phyloP scores from a whole-genome alignment of 2,113 vertebrate species.

The Prochilodus magdalenae region DNA sequence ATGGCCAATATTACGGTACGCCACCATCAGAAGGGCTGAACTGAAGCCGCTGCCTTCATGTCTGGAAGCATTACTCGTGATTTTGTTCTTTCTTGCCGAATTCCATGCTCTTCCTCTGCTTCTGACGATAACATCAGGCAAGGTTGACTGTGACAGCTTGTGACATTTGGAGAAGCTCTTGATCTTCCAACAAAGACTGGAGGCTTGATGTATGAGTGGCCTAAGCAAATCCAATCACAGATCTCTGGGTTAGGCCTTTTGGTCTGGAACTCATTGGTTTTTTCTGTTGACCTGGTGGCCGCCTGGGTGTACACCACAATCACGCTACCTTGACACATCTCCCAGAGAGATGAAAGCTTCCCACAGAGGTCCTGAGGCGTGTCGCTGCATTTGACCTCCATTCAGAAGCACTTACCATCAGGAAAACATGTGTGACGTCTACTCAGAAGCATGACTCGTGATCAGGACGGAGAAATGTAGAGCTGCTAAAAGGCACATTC shows the following conservation, averaged over 20 bases:
- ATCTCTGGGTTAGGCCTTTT: not conserved
- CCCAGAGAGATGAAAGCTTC: not conserved
- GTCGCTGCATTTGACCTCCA: not conserved
- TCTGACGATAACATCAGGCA: constrained; percentile 41
- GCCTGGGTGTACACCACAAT: not conserved
- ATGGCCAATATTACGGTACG: not conserved
- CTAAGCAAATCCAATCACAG: not conserved
- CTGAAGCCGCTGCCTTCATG: not conserved
- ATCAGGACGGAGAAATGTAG: no score
- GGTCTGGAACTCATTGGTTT: not conserved
- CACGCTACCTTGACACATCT: no score
- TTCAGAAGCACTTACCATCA: not conserved
- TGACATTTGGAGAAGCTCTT: constrained; percentile 58
- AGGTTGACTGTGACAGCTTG: constrained; percentile 59
- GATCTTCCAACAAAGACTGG: constrained; percentile 55
- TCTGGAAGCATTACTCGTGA: not conserved
- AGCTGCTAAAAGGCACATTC: no score
- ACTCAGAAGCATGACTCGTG: not conserved
- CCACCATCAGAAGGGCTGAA: not conserved
- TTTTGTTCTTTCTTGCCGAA: not conserved
- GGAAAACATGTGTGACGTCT: not conserved
- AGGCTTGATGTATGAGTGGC: constrained; percentile 42
- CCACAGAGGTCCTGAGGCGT: not conserved
- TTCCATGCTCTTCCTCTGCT: constrained; percentile 38
- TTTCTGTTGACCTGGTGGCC: not conserved